Evolutionary conservation across 2,888 invertebrate genomes (phyloP), one percentile per base, ranked within the genome.

Genomic region (Subacronicta megacephala): DNA sequence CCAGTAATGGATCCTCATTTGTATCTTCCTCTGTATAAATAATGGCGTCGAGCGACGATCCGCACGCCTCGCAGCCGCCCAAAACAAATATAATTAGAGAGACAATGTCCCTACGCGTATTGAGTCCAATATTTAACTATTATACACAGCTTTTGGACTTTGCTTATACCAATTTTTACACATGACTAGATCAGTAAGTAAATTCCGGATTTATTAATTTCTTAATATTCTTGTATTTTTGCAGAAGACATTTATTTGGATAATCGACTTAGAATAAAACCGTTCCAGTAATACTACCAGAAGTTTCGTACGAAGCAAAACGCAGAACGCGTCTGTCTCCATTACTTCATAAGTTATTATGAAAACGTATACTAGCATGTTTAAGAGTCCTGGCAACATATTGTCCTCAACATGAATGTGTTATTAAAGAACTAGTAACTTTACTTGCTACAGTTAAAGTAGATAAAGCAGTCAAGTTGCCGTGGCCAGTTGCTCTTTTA

Each of bases 1-100:
- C 86, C 87, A 80, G 88, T 90, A 88, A 89, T 89, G 89, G 89
- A 89, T 86, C 84, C 87, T 89, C 90, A 90, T 91, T 90, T 90
- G 87, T 90, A 89, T 88, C 88, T 85, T 85, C 82, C 80, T 80
- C 86, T 89, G 84, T 86, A 86, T 89, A 90, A 90, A 90, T 90
- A 90, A 88, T 87, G 87, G 84, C 77, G 80, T 58, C 69, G 81
- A 79, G 81, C 80, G 84, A 81, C 85, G 80, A 81, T 79, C 78
- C 74, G 80, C 76, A 78, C 83, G 80, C 77, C 77, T 79, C 79
- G 62, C 75, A 73, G 78, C 79, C 79, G 78, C 80, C 82, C 78
- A 84, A 82, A 78, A 84, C 85, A 90, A 89, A 89, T 84, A 89
- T 87, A 88, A 90, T 89, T 89, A 87, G 81, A 78, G 78, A 80